Base-by-base conservation (phyloP, 2,888 invertebrate genomes). In the Tiliacea citrago region DNA sequence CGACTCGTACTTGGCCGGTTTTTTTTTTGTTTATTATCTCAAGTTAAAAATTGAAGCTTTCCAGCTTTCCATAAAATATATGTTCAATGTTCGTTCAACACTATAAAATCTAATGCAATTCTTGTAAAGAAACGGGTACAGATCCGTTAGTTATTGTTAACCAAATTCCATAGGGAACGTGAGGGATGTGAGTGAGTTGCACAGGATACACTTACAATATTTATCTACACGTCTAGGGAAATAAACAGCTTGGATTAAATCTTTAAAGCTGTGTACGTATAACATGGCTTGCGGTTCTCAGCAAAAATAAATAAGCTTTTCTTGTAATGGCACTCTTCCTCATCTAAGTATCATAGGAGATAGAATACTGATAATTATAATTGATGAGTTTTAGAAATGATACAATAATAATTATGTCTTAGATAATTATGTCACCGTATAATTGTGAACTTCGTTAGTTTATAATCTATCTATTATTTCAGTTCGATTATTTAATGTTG, bases 101-200 rank as follows among this genome's bases (percentile, higher is more conserved):
- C n/a, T 35, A 24, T 39, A 45, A 16, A 21, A 24, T 45, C 57
- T 13, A 58, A 58, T 51, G 47, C 58, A 21, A 68, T 69, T 45
- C 45, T 16, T 58, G 35, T 45, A 39, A 24, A 77, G 70, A 29
- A 69, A 51, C 58, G 35, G 1, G 12, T 24, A 9, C 35, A 49
- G 42, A 58, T 51, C 78, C 51, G 77, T 75, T 77, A 77, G 58
- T 77, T 75, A 77, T 77, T 75, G 78, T 58, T 69, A 77, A 77
- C 58, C 58, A 6, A 75, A 69, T 45, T 58, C 75, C 58, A 3
- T 5, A 1, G 69, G n/a, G n/a, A n/a, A n/a, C n/a, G n/a, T n/a
- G n/a, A n/a, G n/a, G 58, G 75, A 77, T 21, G 1, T 0, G 58
- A 75, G 58, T 75, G 77, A 75, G 58, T 51, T 77, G 45, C 58